Evolutionary conservation across 2,797 vertebrate species (phyloP).

Genomic region (Chiloscyllium punctatum): DNA sequence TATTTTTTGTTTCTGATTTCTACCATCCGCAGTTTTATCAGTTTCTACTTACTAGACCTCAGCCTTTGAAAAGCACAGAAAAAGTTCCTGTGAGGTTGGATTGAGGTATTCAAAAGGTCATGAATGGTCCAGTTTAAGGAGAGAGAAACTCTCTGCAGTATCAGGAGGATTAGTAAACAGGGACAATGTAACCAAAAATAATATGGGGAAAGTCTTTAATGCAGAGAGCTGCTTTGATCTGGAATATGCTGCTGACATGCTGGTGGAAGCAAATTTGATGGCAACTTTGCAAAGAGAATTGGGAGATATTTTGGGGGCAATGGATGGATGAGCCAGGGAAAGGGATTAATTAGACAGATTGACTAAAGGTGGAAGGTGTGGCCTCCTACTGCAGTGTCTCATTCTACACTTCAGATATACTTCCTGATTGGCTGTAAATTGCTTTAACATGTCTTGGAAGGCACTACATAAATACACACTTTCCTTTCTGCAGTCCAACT

Average conservation of each 20-base stretch:
- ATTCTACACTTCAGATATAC: too few species aligned
- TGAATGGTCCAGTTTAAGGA: too few species aligned
- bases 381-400: too few species aligned
- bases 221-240: background rate
- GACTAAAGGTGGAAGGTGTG: too few species aligned
- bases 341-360: too few species aligned
- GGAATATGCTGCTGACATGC: background rate
- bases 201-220: background rate
- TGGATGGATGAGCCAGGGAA: background rate
- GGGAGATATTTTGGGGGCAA: background rate
- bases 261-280: background rate
- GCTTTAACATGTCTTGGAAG: background rate
- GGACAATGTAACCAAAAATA: background rate
- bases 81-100: background rate
- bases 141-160: background rate
- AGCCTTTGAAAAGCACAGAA: background rate
- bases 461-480: background rate
- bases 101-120: background rate
- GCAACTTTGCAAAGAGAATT: background rate
- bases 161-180: too few species aligned
- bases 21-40: too few species aligned
- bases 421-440: background rate
- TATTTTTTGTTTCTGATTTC: too few species aligned
- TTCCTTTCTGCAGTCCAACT: background rate
- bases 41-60: too few species aligned